phyloP scores from a whole-genome alignment of 2,113 vertebrate species.

The Chionis minor region DNA sequence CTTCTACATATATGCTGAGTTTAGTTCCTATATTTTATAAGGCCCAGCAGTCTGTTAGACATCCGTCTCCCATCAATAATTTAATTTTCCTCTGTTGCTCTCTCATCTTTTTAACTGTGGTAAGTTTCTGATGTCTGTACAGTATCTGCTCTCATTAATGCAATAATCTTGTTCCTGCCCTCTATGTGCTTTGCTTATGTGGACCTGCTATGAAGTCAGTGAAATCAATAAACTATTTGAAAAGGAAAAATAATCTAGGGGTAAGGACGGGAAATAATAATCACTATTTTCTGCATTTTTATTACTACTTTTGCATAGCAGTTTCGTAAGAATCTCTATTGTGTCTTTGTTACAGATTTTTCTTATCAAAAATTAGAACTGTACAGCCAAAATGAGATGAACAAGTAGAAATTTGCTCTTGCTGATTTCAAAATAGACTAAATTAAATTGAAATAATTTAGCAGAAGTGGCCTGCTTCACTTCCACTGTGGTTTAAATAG shows the following conservation, averaged over 20 bases:
- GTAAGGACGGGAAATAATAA: neutral
- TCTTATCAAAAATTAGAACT: neutral
- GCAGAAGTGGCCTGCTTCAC: neutral
- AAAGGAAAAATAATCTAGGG: neutral
- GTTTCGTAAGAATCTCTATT: neutral
- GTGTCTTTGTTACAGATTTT: neutral
- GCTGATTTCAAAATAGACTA: neutral
- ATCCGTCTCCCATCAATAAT: conserved; percentile 19
- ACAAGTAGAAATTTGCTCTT: neutral
- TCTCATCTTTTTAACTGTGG: neutral
- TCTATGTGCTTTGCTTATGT: neutral
- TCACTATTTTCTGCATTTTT: neutral
- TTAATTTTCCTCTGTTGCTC: neutral
- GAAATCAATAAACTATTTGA: neutral
- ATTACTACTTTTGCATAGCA: neutral
- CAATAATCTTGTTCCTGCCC: neutral
- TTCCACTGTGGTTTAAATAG: neutral
- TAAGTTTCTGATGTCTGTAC: neutral
- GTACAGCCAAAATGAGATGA: neutral
- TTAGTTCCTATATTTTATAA: neutral
- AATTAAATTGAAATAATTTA: neutral
- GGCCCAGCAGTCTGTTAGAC: neutral
- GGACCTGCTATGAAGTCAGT: neutral
- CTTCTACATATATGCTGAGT: neutral
- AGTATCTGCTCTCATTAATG: neutral